Evolutionary conservation across 2,888 invertebrate genomes (phyloP), one percentile per base, ranked within the genome.

Genomic region (Fragum fragum): DNA sequence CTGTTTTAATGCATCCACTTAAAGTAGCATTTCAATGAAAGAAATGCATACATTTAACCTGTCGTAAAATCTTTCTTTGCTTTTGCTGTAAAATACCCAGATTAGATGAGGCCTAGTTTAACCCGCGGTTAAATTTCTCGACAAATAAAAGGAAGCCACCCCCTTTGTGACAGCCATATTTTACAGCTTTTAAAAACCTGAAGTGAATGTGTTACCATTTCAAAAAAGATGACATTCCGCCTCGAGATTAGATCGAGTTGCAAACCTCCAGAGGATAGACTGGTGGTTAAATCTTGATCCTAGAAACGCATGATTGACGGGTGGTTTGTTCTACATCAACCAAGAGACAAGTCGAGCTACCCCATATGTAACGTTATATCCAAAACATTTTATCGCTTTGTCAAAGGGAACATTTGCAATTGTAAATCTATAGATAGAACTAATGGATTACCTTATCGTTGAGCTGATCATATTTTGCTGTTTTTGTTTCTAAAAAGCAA

Each of bases 61-160:
- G 71, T 71, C 71, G 71, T 55, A 55, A 71, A 71, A 55, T 55
- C 71, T 71, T 71, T 71, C 71, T 71, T 71, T 32, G 23, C 55
- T 18, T n/a, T 71, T 53, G 53, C 57, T 32, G 28, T 70, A 52
- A 52, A 70, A 70, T 28, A 47, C 36, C 36, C 53, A 29, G 26
- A 29, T n/a, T 18, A 16, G 26, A 53, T 28, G 2, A 16, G 71
- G 23, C 32, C 57, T 42, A 57, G 36, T 55, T 71, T 23, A 57
- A 71, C 57, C 55, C 16, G 39, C 32, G 55, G 23, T 71, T 71
- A 55, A 57, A 55, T 71, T 71, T 71, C 71, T 53, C 55, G 28
- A 18, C 29, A 57, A 71, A 71, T 55, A 57, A 57, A 71, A 23
- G 21, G 53, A 52, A 32, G 23, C 39, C 39, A 28, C 11, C 55